Conservation (phyloP, 2,113 vertebrate species). For the Lycaon pictus region DNA sequence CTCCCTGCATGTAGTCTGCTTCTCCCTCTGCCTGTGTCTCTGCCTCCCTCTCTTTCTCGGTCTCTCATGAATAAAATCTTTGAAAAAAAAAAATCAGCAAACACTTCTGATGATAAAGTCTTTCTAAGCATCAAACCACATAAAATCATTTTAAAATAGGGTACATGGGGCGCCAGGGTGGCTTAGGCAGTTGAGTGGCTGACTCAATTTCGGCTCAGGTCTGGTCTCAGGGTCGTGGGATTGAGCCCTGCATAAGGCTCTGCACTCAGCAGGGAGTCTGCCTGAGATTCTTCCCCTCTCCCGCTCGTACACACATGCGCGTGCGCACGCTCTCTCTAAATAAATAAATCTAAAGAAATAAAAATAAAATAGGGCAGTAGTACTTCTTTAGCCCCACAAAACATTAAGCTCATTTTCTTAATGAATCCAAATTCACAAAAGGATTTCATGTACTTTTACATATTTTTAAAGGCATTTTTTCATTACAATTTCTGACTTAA, state of each 20-base stretch:
- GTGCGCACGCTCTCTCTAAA: neutral
- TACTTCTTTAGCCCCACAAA: neutral
- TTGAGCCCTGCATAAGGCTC: neutral
- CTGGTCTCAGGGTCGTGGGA: neutral
- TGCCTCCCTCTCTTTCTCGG: too few relatives aligned
- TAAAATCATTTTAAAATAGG: constrained; percentile 9
- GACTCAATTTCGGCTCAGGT: neutral
- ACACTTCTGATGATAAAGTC: neutral
- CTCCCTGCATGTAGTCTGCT: too few relatives aligned
- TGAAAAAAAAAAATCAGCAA: neutral
- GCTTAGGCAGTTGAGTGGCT: neutral
- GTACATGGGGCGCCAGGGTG: neutral
- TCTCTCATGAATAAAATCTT: too few relatives aligned
- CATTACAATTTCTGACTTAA: neutral
- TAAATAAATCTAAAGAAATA: neutral
- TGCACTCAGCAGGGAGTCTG: neutral
- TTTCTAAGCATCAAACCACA: neutral
- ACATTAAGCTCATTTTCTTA: constrained; percentile 13
- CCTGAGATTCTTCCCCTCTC: neutral
- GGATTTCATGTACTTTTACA: neutral
- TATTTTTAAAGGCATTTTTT: neutral
- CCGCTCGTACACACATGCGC: neutral
- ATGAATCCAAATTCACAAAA: constrained; percentile 37
- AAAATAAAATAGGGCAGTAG: neutral
- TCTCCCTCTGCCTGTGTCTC: too few relatives aligned